Evolutionary conservation across 2,797 vertebrate genomes (phyloP).

Genomic region (Pelobates cultripes): DNA sequence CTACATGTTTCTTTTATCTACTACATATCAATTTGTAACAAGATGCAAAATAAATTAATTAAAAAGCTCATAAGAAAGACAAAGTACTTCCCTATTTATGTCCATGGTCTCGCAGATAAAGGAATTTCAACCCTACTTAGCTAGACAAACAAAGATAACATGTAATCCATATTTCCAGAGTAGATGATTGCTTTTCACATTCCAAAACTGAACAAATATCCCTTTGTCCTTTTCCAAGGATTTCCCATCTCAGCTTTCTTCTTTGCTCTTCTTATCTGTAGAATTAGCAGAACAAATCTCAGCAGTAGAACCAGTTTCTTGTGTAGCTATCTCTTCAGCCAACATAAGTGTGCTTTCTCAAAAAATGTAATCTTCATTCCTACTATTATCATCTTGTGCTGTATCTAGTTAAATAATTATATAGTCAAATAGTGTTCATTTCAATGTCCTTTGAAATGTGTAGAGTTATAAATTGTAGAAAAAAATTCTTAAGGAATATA

Average conservation of each 20-base stretch:
- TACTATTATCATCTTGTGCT: conserved; percentile 8
- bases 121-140: conserved; percentile 49
- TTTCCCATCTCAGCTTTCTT: conserved; percentile 50
- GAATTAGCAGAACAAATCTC: conserved; percentile 40
- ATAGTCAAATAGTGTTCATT: not conserved
- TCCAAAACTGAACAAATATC: conserved; percentile 45
- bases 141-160: conserved; percentile 49
- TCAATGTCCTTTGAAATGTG: not conserved
- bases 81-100: conserved; percentile 1
- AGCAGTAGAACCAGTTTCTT: conserved; percentile 32
- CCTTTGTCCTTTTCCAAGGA: conserved; percentile 44
- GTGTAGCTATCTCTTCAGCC: conserved; percentile 26
- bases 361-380: not conserved
- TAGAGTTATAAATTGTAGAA: too few species aligned
- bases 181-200: conserved; percentile 53
- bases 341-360: conserved; percentile 6
- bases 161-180: conserved; percentile 47
- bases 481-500: too few species aligned
- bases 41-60: not conserved
- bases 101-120: conserved; percentile 29
- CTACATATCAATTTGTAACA: not conserved
- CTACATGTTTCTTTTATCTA: not conserved
- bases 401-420: conserved; percentile 9
- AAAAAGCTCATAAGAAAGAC: not conserved
- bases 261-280: conserved; percentile 41